Conservation (phyloP, 1,140 invertebrate genomes). For the Nebria ingens region DNA sequence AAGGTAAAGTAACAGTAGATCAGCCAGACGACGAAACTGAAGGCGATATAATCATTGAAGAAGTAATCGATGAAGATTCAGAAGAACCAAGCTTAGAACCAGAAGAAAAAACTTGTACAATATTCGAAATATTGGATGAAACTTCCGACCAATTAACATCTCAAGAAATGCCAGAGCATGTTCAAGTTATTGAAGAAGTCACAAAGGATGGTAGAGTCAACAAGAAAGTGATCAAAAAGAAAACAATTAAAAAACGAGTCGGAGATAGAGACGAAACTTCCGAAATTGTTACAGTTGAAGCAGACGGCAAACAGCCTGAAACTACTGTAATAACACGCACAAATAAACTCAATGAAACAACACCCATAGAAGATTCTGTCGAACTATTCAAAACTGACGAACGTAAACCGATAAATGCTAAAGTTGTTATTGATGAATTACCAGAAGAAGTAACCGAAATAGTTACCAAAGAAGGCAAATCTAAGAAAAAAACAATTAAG, state of each 20-base stretch:
- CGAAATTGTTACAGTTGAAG: constrained; percentile 37
- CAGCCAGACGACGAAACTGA: constrained; percentile 24
- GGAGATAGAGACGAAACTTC: constrained; percentile 35
- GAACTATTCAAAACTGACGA: constrained; percentile 16
- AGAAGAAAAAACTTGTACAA: constrained; percentile 1
- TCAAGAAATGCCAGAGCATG: constrained; percentile 31
- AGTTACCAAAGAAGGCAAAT: constrained; percentile 13
- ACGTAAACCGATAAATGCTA: constrained; percentile 3
- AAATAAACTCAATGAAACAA: constrained; percentile 17
- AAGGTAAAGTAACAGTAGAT: constrained; percentile 12
- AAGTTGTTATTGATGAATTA: constrained; percentile 2
- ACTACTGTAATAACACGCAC: constrained; percentile 20
- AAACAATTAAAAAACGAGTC: constrained; percentile 33
- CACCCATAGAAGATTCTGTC: background rate
- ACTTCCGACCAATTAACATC: constrained; percentile 12
- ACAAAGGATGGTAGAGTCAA: constrained; percentile 27
- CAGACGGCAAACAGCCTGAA: constrained; percentile 31
- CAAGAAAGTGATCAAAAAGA: constrained; percentile 28
- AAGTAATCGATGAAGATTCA: constrained; percentile 34
- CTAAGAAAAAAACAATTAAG: constrained; percentile 17
- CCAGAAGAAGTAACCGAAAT: constrained; percentile 21
- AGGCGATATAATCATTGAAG: constrained; percentile 30
- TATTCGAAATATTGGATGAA: background rate
- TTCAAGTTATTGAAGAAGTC: constrained; percentile 28
- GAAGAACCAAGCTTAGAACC: constrained; percentile 5